Evolutionary conservation across 2,888 invertebrate species (phyloP).

Genomic region (Alsophila aescularia): DNA sequence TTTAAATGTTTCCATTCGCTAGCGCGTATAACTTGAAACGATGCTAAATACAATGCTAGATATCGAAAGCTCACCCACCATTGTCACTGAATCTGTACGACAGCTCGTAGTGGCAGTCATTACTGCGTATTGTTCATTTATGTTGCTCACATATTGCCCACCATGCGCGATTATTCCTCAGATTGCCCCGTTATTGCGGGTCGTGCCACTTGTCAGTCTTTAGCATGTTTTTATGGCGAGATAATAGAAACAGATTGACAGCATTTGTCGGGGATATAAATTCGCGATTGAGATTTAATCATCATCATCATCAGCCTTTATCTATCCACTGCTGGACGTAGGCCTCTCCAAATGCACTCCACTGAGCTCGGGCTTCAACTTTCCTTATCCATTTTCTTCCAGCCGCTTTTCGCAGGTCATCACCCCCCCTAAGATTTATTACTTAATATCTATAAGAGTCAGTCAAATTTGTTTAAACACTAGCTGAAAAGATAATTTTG

Average conservation of each 20-base stretch:
- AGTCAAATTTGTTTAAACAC: too few relatives aligned
- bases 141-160: conserved; percentile 49
- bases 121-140: conserved; percentile 75
- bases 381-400: too few relatives aligned
- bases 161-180: conserved; percentile 11
- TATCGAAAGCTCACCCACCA: conserved; percentile 60
- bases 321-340: too few relatives aligned
- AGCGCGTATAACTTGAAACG: conserved; percentile 27
- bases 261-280: conserved; percentile 5
- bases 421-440: too few relatives aligned
- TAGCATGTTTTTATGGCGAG: conserved; percentile 36
- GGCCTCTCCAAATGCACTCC: too few relatives aligned
- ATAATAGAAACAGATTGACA: background rate
- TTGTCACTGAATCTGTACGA: conserved; percentile 70
- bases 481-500: too few relatives aligned
- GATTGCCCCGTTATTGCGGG: conserved; percentile 26
- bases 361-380: too few relatives aligned
- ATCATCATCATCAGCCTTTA: too few relatives aligned
- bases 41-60: conserved; percentile 43
- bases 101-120: conserved; percentile 77
- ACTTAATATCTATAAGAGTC: too few relatives aligned
- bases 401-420: too few relatives aligned
- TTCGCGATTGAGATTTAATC: conserved; percentile 21
- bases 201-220: conserved; percentile 45
- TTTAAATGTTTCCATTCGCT: too few relatives aligned